These are phyloP conservation scores for Hypena proboscidalis DNA, from an alignment of 2,888 invertebrate genomes.

Conservation along the genomic window DNA sequence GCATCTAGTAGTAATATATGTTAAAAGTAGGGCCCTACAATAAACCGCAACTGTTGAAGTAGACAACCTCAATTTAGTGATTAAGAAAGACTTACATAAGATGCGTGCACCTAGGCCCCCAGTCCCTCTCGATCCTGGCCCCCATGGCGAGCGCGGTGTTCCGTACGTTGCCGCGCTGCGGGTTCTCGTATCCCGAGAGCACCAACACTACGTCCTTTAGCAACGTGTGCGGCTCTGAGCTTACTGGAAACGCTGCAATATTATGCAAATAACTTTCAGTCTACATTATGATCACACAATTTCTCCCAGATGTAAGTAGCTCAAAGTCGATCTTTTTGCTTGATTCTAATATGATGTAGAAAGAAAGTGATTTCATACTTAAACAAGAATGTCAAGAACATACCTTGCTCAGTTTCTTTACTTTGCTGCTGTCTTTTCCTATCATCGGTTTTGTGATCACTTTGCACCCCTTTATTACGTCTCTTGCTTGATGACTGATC, in stretches of 20 bases:
- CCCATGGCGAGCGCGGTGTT: slow-evolving; percentile 91
- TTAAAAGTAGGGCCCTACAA: no score
- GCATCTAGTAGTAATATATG: no score
- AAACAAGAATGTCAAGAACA: neutral
- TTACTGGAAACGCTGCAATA: slow-evolving; percentile 2
- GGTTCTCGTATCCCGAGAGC: slow-evolving; percentile 96
- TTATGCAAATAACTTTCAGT: no score
- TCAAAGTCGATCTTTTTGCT: no score
- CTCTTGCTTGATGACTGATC: neutral
- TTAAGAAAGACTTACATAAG: slow-evolving; percentile 88
- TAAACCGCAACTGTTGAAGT: no score
- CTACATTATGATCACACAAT: no score
- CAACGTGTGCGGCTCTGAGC: slow-evolving; percentile 27
- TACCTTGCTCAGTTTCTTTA: slow-evolving; percentile 16
- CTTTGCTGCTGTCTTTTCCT: neutral
- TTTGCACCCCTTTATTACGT: neutral
- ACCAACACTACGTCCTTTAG: slow-evolving; percentile 89
- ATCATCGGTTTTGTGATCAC: slow-evolving; percentile 6
- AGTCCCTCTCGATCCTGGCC: slow-evolving; percentile 91
- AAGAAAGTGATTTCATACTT: no score
- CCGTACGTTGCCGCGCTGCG: slow-evolving; percentile 88
- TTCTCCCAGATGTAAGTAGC: no score
- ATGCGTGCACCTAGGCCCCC: slow-evolving; percentile 92
- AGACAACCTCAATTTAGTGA: no score
- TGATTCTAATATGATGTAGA: no score